Percentiles rank a stretch among this genome's conserved stretches.
Conservation (phyloP, 2,113 vertebrate species). For the Cottus gobio region DNA sequence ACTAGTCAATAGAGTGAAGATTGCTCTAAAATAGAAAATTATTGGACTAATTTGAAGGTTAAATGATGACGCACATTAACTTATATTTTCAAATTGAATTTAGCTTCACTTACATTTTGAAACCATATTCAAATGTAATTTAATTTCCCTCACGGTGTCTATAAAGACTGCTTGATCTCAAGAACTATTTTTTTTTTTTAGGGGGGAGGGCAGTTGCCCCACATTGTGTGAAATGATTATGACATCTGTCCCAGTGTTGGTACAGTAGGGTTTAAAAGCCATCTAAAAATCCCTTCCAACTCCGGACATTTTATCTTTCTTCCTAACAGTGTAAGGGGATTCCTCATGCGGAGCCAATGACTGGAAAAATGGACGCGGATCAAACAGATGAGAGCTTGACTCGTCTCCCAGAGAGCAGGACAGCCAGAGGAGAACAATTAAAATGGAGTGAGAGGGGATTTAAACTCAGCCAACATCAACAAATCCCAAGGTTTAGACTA, state of each 20-base stretch:
- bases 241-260: not conserved
- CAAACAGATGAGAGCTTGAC: slow-evolving; percentile 18
- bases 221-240: not conserved
- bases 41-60: slow-evolving; percentile 1
- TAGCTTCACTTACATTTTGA: not conserved
- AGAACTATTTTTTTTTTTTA: not conserved
- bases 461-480: slow-evolving; percentile 21
- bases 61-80: slow-evolving; percentile 9
- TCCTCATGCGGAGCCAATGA: slow-evolving; percentile 19
- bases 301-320: slow-evolving; percentile 9
- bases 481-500: slow-evolving; percentile 11
- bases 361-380: slow-evolving; percentile 18
- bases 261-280: not conserved
- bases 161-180: not conserved
- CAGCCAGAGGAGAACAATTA: slow-evolving; percentile 17
- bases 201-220: not conserved
- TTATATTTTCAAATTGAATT: not conserved
- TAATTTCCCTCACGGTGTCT: not conserved
- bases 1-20: not conserved
- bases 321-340: not conserved
- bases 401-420: not conserved
- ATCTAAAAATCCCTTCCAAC: not conserved
- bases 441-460: slow-evolving; percentile 22
- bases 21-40: not conserved
- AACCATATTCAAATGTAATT: not conserved